A percentile compares a stretch with the other conserved stretches of the same genome.
phyloP scores from a whole-genome alignment of 2,113 vertebrate genomes.

The Dryoscopus gambensis region DNA sequence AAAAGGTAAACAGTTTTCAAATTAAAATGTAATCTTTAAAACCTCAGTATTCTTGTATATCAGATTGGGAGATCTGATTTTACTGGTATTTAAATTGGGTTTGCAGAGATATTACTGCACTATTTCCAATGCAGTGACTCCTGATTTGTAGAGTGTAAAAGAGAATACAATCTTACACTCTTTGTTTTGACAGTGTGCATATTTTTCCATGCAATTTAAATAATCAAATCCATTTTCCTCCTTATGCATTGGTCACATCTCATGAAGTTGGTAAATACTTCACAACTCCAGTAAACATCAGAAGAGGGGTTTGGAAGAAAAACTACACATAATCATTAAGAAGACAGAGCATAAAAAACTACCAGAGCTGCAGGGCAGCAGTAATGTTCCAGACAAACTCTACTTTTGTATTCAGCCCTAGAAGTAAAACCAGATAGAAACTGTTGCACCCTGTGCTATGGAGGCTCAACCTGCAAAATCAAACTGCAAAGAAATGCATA shows the following conservation, averaged over 20 bases:
- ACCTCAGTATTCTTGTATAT: background rate
- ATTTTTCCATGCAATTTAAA: constrained; percentile 43
- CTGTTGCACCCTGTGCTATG: constrained; percentile 27
- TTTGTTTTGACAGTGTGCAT: constrained; percentile 9
- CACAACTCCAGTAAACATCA: background rate
- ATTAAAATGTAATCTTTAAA: background rate
- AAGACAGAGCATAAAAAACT: background rate
- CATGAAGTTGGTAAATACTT: constrained; percentile 15
- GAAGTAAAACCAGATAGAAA: constrained; percentile 57
- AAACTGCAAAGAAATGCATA: constrained; percentile 27
- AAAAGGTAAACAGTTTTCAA: background rate
- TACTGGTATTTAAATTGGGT: background rate
- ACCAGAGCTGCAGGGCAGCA: constrained; percentile 2
- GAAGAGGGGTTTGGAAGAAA: constrained; percentile 2
- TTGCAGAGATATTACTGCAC: background rate
- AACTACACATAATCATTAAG: constrained; percentile 14
- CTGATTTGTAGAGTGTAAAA: background rate
- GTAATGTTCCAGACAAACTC: background rate
- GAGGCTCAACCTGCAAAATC: constrained; percentile 29
- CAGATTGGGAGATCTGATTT: background rate
- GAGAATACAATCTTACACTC: background rate
- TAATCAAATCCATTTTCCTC: background rate
- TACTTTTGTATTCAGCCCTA: constrained; percentile 29
- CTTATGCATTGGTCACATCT: background rate
- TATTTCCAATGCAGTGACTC: background rate